These are phyloP conservation scores for Gallinago nigripennis DNA, from an alignment of 2,797 vertebrate genomes.

Conservation along the genomic window DNA sequence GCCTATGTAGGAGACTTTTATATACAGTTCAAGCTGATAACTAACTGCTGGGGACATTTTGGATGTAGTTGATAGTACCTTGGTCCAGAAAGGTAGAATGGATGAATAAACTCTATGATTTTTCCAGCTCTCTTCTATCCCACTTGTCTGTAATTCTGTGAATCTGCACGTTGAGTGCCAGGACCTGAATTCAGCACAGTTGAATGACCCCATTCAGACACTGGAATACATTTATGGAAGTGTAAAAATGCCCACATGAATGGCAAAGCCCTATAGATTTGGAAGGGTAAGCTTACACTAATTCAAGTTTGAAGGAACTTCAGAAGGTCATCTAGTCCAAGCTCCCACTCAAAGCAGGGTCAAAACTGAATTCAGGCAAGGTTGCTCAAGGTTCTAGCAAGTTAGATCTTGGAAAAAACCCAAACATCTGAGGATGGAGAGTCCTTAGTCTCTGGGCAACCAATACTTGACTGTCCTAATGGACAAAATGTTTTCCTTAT, in stretches of 20 bases:
- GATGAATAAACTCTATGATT: not conserved
- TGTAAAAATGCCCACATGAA: not conserved
- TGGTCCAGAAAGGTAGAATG: not conserved
- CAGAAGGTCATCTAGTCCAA: not conserved
- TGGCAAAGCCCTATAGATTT: not conserved
- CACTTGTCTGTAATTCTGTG: not conserved
- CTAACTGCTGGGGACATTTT: not conserved
- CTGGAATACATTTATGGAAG: not conserved
- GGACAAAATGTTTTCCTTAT: not conserved
- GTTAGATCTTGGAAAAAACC: not conserved
- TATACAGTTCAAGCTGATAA: not conserved
- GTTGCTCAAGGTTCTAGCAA: not conserved
- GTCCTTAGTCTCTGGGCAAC: not conserved
- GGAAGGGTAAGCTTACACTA: not conserved
- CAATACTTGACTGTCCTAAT: not conserved
- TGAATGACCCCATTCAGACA: not conserved
- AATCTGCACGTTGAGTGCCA: not conserved
- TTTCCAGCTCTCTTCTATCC: not conserved
- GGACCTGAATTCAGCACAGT: not conserved
- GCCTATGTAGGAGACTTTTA: not conserved
- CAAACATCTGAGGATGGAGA: not conserved
- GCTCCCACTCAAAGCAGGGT: not conserved
- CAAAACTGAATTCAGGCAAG: not conserved
- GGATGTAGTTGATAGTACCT: not conserved
- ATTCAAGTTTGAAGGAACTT: not conserved